Percentiles rank a stretch among this genome's conserved stretches.
These are phyloP conservation scores for Mythimna vitellina DNA, from an alignment of 2,888 invertebrate genomes.

Conservation along the genomic window DNA sequence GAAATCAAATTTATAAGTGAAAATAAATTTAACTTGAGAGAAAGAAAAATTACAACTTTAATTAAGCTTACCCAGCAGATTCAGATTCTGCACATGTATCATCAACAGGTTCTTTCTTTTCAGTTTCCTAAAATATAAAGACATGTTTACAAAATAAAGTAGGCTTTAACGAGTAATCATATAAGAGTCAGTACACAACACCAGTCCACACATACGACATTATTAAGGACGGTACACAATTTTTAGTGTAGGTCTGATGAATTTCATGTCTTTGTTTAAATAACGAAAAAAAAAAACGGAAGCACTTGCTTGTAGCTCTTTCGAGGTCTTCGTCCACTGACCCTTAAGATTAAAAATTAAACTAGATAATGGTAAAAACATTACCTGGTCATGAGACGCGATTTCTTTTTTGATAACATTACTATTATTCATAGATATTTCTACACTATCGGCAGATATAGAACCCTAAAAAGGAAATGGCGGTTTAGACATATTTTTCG, in stretches of 20 bases:
- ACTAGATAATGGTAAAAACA: not conserved
- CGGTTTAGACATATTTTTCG: not conserved
- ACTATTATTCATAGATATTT: slow-evolving; percentile 80
- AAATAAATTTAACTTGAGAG: not conserved
- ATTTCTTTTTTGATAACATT: slow-evolving; percentile 70
- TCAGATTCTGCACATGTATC: slow-evolving; percentile 85
- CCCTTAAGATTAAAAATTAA: not conserved
- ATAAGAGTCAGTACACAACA: not conserved
- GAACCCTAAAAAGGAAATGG: slow-evolving; percentile 78
- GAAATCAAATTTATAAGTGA: slow-evolving; percentile 61
- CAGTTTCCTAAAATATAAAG: slow-evolving; percentile 64
- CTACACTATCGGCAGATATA: slow-evolving; percentile 83
- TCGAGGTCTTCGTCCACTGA: not conserved
- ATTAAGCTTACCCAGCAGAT: slow-evolving; percentile 77
- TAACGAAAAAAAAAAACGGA: not conserved
- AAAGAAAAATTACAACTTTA: not conserved
- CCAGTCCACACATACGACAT: not conserved
- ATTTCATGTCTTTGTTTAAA: not conserved
- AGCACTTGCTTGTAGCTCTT: not conserved
- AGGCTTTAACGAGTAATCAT: not conserved
- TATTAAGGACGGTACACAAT: not conserved
- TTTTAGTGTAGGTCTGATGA: slow-evolving; percentile 2
- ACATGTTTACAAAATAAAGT: not conserved
- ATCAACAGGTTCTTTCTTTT: slow-evolving; percentile 73
- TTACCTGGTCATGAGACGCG: slow-evolving; percentile 66